A percentile compares a stretch with the other conserved stretches of the same genome.
phyloP scores from a whole-genome alignment of 1,140 invertebrate species.

The Melanaphis sacchari region DNA sequence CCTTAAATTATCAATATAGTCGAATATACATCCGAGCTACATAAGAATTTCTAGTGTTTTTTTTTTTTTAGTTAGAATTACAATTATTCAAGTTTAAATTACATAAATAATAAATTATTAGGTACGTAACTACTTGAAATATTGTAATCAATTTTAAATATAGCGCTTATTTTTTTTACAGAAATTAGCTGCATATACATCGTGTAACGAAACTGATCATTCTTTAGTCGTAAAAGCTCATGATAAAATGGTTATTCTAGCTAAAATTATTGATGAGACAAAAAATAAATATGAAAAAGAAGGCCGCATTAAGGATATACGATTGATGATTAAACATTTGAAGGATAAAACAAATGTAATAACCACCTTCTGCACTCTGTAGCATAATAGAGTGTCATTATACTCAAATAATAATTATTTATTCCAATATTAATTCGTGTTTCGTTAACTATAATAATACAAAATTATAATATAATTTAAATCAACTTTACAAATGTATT shows the following conservation, averaged over 20 bases:
- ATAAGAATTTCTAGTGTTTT: neutral
- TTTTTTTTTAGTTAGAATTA: neutral
- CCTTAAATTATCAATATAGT: no score
- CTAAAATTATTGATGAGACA: slow-evolving; percentile 43
- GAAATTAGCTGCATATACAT: slow-evolving; percentile 39
- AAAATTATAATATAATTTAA: slow-evolving; percentile 25
- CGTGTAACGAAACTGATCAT: neutral
- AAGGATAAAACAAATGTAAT: slow-evolving; percentile 52
- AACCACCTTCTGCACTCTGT: neutral
- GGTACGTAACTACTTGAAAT: neutral
- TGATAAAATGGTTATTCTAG: slow-evolving; percentile 37
- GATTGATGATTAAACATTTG: slow-evolving; percentile 15
- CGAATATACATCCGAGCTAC: no score
- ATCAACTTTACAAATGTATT: slow-evolving; percentile 18
- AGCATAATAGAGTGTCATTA: neutral
- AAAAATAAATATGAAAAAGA: slow-evolving; percentile 53
- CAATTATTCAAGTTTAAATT: neutral
- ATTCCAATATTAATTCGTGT: neutral
- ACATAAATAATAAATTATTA: neutral
- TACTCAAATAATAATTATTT: neutral
- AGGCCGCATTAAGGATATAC: slow-evolving; percentile 20
- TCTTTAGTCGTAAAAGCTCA: slow-evolving; percentile 17
- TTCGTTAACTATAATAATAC: neutral
- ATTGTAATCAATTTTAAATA: neutral
- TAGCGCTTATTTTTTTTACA: neutral